Evolutionary conservation across 2,113 vertebrate species (phyloP).

Genomic region (Corvus moneduloides): DNA sequence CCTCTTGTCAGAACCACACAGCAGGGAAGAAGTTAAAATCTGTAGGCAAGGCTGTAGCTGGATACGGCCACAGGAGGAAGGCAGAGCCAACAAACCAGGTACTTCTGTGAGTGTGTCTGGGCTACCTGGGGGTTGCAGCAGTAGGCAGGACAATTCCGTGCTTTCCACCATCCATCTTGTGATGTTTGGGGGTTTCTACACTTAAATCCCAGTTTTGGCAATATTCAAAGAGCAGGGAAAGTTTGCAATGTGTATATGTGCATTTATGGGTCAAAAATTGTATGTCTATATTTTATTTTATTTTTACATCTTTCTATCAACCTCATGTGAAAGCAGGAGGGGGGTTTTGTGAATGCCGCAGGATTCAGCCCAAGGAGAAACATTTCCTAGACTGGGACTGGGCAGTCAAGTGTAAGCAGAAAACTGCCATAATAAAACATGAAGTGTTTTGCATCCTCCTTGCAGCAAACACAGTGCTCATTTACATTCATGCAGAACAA

Average conservation of each 20-base stretch:
- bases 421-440: not conserved
- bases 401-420: not conserved
- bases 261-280: not conserved
- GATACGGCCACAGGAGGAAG: not conserved
- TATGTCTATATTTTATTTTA: not conserved
- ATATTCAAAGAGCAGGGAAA: not conserved
- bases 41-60: not conserved
- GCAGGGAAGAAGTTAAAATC: not conserved
- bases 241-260: not conserved
- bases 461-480: not conserved
- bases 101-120: not conserved
- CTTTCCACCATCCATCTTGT: not conserved
- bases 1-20: rapidly evolving
- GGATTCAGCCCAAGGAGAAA: not conserved
- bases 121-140: not conserved
- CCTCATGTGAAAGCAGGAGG: not conserved
- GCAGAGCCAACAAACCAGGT: not conserved
- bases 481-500: not conserved
- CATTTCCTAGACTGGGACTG: not conserved
- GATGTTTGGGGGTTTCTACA: not conserved
- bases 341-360: not conserved
- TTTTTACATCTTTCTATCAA: not conserved
- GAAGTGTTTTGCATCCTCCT: not conserved
- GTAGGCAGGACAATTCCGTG: rapidly evolving
- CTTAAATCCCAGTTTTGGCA: rapidly evolving